Evolutionary conservation across 2,888 invertebrate species (phyloP).

Genomic region (Tortrix viridana): DNA sequence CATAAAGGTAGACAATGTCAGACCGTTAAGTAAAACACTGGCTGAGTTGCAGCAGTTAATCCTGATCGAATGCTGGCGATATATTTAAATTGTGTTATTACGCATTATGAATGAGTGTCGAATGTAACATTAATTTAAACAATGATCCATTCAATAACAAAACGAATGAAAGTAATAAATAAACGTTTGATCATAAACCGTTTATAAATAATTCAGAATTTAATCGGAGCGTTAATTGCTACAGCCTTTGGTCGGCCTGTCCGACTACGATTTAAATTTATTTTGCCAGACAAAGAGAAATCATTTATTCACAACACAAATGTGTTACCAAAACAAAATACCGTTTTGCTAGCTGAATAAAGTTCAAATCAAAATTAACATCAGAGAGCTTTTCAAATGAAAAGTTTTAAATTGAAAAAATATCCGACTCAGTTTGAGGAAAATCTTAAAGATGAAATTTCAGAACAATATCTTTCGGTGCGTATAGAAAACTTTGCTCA

Average conservation of each 20-base stretch:
- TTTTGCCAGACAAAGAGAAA: constrained; percentile 17
- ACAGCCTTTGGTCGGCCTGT: constrained; percentile 30
- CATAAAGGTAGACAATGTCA: too few species aligned
- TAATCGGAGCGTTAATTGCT: constrained; percentile 63
- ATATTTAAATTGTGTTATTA: not conserved
- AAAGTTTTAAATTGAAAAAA: constrained; percentile 18
- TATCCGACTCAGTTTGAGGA: constrained; percentile 4
- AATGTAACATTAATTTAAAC: constrained; percentile 7
- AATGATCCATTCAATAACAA: constrained; percentile 2
- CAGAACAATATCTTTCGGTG: not conserved
- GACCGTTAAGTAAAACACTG: too few species aligned
- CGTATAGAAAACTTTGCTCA: constrained; percentile 7
- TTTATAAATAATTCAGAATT: constrained; percentile 64
- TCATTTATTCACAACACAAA: constrained; percentile 1
- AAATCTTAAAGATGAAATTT: constrained; percentile 6
- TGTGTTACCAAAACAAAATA: not conserved
- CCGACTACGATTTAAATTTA: constrained; percentile 25
- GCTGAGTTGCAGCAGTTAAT: not conserved
- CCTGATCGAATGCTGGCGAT: not conserved
- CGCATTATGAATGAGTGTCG: not conserved
- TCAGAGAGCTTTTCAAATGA: constrained; percentile 6
- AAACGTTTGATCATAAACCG: constrained; percentile 51
- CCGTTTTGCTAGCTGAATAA: not conserved
- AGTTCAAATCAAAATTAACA: constrained; percentile 11
- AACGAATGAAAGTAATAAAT: constrained; percentile 45